A percentile compares a stretch with the other conserved stretches of the same genome.
Conservation (phyloP, 2,888 invertebrate species). For the Lepidochitona cinerea region DNA sequence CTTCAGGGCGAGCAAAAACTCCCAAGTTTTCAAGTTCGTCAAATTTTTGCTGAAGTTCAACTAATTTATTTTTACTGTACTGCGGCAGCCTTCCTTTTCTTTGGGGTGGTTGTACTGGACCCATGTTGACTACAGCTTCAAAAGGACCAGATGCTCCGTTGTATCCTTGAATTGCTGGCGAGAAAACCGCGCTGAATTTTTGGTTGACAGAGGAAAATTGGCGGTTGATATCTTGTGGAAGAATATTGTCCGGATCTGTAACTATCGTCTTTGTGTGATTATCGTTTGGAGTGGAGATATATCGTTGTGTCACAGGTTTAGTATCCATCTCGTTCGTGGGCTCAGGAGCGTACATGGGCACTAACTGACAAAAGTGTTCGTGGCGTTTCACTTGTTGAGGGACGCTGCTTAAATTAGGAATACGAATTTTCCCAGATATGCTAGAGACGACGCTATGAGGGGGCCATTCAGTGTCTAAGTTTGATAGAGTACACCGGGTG, state of each 20-base stretch:
- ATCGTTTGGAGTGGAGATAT: too few species aligned
- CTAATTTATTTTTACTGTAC: constrained; percentile 33
- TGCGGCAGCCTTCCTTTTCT: constrained; percentile 40
- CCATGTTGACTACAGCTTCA: constrained; percentile 42
- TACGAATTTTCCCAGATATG: constrained; percentile 23
- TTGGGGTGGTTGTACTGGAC: constrained; percentile 40
- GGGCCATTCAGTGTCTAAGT: constrained; percentile 4
- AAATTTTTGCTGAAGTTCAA: constrained; percentile 35
- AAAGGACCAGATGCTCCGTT: constrained; percentile 35
- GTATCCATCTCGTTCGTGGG: too few species aligned
- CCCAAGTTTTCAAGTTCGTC: constrained; percentile 38
- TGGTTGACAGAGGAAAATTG: constrained; percentile 14
- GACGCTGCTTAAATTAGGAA: constrained; percentile 18
- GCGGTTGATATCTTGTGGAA: neutral
- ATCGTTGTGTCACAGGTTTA: too few species aligned
- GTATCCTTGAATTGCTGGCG: constrained; percentile 27
- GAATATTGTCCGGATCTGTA: constrained; percentile 26
- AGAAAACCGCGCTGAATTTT: constrained; percentile 32
- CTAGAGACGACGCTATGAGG: constrained; percentile 15
- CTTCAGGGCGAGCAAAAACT: constrained; percentile 35
- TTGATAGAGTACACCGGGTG: neutral
- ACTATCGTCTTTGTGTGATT: too few species aligned
- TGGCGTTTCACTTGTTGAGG: constrained; percentile 9
- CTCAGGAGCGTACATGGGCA: too few species aligned
- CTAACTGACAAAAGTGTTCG: constrained; percentile 30